A percentile compares a stretch with the other conserved stretches of the same genome.
phyloP scores from a whole-genome alignment of 2,797 vertebrate genomes.

The Microhierax caerulescens region DNA sequence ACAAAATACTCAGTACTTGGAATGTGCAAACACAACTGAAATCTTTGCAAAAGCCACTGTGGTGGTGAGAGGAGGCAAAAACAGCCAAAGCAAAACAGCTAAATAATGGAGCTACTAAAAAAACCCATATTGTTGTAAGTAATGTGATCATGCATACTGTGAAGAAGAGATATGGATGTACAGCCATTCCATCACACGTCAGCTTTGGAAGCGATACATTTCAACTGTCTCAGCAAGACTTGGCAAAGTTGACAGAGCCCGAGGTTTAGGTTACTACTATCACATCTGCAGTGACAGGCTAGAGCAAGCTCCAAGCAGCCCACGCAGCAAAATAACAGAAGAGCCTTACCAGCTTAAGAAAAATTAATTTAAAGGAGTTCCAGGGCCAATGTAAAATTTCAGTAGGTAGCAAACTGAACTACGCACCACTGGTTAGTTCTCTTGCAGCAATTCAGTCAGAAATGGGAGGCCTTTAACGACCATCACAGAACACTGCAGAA shows the following conservation, averaged over 20 bases:
- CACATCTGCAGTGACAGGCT: neutral
- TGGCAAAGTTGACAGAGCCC: neutral
- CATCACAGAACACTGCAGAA: neutral
- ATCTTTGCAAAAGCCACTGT: neutral
- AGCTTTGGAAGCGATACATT: neutral
- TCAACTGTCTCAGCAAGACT: neutral
- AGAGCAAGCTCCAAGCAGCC: neutral
- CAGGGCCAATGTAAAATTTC: neutral
- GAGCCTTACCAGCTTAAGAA: neutral
- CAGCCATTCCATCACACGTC: fast-evolving
- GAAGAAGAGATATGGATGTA: neutral
- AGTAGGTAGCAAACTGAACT: neutral
- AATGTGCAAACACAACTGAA: neutral
- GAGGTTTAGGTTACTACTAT: neutral
- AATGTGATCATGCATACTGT: neutral
- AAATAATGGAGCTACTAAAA: neutral
- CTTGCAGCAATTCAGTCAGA: neutral
- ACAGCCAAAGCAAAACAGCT: neutral
- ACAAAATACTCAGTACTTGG: neutral
- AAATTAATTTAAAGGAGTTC: neutral
- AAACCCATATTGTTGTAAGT: neutral
- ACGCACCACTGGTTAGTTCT: neutral
- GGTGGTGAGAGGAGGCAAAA: neutral
- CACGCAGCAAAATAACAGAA: neutral
- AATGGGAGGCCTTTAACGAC: neutral